Evolutionary conservation across 2,113 vertebrate species (phyloP).

Genomic region (Salminus brasiliensis): DNA sequence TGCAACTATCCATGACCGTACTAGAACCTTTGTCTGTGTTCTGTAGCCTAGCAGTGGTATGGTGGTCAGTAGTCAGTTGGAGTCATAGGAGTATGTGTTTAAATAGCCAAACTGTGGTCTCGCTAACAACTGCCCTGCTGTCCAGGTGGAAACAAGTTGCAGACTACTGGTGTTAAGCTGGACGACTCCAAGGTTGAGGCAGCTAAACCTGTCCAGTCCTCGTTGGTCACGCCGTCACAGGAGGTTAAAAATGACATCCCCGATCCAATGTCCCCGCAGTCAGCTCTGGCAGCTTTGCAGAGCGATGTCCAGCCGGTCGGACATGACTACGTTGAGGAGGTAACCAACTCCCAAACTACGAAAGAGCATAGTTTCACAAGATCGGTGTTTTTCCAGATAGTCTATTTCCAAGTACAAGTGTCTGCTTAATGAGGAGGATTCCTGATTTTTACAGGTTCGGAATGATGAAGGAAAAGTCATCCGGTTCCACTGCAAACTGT

Average conservation of each 20-base stretch:
- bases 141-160: slow-evolving; percentile 91
- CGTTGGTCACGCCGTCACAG: slow-evolving; percentile 70
- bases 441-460: slow-evolving; percentile 80
- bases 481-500: slow-evolving; percentile 96
- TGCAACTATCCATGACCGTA: no score
- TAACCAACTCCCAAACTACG: slow-evolving; percentile 56
- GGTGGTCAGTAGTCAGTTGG: not conserved
- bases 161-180: slow-evolving; percentile 84
- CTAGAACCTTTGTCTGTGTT: no score
- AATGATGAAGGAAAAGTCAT: slow-evolving; percentile 99
- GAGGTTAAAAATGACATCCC: slow-evolving; percentile 82
- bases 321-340: slow-evolving; percentile 98
- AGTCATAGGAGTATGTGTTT: no score
- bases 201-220: slow-evolving; percentile 74
- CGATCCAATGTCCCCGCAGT: slow-evolving; percentile 82
- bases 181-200: slow-evolving; percentile 87
- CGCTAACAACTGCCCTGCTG: slow-evolving; percentile 27
- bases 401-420: not conserved
- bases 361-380: not conserved
- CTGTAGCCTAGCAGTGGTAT: no score
- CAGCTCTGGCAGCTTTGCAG: slow-evolving; percentile 89
- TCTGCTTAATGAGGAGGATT: not conserved
- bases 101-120: not conserved
- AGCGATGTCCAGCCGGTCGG: slow-evolving; percentile 97
- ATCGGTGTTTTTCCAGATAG: no score